Evolutionary conservation across 2,797 vertebrate species (phyloP).

Genomic region (Hemibagrus guttatus): DNA sequence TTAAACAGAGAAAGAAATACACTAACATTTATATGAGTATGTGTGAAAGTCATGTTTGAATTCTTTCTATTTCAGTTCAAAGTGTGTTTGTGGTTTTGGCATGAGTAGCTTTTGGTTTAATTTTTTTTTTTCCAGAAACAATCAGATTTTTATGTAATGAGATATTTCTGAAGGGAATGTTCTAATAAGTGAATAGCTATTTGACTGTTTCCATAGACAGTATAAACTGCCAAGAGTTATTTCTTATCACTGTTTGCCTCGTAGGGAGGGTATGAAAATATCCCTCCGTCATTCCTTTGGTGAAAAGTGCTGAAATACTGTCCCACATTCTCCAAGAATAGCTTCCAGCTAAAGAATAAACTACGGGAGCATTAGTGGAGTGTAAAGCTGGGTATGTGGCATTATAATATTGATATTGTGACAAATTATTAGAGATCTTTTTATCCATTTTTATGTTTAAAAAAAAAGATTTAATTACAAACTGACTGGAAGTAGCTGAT

Average conservation of each 20-base stretch:
- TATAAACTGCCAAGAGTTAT: constrained; percentile 22
- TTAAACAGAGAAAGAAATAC: neutral
- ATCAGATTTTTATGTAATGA: neutral
- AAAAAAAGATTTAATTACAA: neutral
- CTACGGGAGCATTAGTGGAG: constrained; percentile 8
- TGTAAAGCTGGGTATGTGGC: neutral
- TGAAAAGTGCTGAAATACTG: neutral
- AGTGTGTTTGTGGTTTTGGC: neutral
- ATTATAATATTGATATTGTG: neutral
- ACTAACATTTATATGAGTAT: neutral
- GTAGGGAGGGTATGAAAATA: neutral
- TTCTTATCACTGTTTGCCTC: constrained; percentile 28
- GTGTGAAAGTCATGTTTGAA: neutral
- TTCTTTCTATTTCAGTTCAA: neutral
- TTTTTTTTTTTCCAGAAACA: neutral
- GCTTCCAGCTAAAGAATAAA: constrained; percentile 15
- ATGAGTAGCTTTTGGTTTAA: neutral
- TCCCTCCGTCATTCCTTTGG: constrained; percentile 7
- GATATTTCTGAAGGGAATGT: neutral
- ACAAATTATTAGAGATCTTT: neutral
- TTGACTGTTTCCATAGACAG: constrained; percentile 14
- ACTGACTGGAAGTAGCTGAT: neutral
- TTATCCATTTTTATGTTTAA: neutral
- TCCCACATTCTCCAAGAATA: constrained; percentile 3
- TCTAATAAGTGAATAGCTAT: constrained; percentile 8